Percentiles rank a stretch among this genome's conserved stretches.
Evolutionary conservation across 2,113 vertebrate species (phyloP).

Genomic region (Miniopterus natalensis): DNA sequence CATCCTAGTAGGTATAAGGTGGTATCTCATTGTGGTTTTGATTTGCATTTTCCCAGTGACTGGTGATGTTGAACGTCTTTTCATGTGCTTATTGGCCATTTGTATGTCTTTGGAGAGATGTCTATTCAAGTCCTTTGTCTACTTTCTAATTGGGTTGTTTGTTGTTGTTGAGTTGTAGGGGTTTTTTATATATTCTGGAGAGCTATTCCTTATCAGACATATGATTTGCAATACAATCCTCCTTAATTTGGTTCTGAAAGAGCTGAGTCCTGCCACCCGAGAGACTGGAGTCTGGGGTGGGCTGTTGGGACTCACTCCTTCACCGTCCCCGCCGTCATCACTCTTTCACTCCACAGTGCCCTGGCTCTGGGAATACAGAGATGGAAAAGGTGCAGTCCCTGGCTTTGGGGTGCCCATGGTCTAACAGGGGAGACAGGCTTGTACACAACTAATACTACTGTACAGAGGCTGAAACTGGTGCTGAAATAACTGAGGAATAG

Average conservation of each 20-base stretch:
- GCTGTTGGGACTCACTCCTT: background rate
- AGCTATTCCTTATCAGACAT: background rate
- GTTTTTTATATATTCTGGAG: background rate
- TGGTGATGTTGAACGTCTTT: background rate
- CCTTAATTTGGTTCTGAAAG: constrained; percentile 38
- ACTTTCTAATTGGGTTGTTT: background rate
- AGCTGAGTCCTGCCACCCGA: background rate
- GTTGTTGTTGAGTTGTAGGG: background rate
- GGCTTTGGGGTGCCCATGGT: background rate
- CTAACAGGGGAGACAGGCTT: background rate
- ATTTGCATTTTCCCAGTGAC: background rate
- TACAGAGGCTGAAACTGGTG: background rate
- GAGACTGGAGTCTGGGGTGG: background rate
- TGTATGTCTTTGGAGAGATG: background rate
- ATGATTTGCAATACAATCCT: background rate
- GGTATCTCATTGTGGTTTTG: background rate
- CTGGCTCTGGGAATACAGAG: background rate
- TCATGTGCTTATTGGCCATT: background rate
- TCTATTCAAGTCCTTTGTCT: background rate
- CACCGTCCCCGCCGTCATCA: background rate
- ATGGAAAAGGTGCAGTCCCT: background rate
- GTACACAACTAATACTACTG: background rate
- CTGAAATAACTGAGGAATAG: background rate
- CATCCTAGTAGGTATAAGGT: background rate
- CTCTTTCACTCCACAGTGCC: background rate